These are phyloP conservation scores for Cheirogaleus medius DNA, from an alignment of 2,113 vertebrate species.

Conservation along the genomic window DNA sequence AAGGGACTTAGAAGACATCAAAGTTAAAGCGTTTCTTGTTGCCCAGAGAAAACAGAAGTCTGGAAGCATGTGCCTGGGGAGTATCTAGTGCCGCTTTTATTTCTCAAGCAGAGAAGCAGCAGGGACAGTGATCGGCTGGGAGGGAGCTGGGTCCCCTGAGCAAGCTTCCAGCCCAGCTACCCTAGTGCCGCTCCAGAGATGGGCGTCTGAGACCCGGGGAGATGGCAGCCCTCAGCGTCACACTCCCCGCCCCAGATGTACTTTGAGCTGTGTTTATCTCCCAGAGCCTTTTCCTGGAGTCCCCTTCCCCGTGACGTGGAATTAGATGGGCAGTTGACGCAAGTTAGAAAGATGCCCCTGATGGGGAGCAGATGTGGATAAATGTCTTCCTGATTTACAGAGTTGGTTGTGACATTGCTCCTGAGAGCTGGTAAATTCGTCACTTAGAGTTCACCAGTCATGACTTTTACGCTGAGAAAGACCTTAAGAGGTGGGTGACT, in stretches of 20 bases:
- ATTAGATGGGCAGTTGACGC: background rate
- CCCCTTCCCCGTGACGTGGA: background rate
- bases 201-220: background rate
- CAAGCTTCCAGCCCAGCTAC: background rate
- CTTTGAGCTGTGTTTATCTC: background rate
- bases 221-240: background rate
- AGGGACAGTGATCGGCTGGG: background rate
- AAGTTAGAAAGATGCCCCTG: background rate
- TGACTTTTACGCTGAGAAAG: background rate
- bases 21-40: background rate
- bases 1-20: background rate
- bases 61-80: background rate
- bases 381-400: background rate
- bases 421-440: background rate
- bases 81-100: rapidly evolving
- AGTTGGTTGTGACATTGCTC: background rate
- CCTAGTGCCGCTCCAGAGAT: background rate
- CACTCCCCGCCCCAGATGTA: background rate
- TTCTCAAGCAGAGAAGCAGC: background rate
- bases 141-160: background rate
- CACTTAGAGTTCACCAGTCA: background rate
- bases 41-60: background rate
- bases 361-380: background rate
- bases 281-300: background rate
- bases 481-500: background rate